Percentiles rank a stretch among this genome's conserved stretches.
phyloP scores from a whole-genome alignment of 1,140 invertebrate genomes.

The Patella vulgata region DNA sequence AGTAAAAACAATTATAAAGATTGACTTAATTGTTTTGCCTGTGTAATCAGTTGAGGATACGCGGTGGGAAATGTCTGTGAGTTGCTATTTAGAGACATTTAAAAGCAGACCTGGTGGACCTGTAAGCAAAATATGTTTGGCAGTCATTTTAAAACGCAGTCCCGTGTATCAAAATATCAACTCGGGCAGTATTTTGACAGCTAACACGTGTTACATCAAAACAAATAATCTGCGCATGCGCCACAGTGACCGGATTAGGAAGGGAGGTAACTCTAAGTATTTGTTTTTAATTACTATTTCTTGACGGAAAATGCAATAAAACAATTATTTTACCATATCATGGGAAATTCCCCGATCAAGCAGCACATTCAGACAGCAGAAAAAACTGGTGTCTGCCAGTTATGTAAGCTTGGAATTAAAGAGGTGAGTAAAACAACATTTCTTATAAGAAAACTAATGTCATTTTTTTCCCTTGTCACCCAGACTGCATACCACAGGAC shows the following conservation, averaged over 20 bases:
- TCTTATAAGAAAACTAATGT: background rate
- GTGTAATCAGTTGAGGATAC: no score
- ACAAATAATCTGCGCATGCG: background rate
- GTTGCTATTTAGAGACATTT: no score
- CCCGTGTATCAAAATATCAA: no score
- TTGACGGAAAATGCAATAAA: no score
- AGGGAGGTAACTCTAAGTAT: slow-evolving; percentile 3
- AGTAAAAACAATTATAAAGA: no score
- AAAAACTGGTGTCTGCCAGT: slow-evolving; percentile 91
- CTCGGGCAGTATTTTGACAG: background rate
- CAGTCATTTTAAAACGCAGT: slow-evolving; percentile 6
- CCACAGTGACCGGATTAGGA: background rate
- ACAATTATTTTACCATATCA: no score
- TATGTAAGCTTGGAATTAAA: slow-evolving; percentile 82
- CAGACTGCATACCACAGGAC: no score
- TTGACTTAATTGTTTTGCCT: no score
- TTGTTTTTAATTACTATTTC: no score
- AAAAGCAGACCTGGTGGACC: slow-evolving; percentile 30
- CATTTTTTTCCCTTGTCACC: no score
- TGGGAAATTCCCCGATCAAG: slow-evolving; percentile 88
- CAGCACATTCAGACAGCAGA: slow-evolving; percentile 91
- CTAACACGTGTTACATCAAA: slow-evolving; percentile 7
- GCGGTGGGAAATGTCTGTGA: no score
- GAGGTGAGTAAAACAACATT: slow-evolving; percentile 65
- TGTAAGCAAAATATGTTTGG: slow-evolving; percentile 21